phyloP scores from a whole-genome alignment of 1,140 invertebrate species.

The Elymnias hypermnestra region DNA sequence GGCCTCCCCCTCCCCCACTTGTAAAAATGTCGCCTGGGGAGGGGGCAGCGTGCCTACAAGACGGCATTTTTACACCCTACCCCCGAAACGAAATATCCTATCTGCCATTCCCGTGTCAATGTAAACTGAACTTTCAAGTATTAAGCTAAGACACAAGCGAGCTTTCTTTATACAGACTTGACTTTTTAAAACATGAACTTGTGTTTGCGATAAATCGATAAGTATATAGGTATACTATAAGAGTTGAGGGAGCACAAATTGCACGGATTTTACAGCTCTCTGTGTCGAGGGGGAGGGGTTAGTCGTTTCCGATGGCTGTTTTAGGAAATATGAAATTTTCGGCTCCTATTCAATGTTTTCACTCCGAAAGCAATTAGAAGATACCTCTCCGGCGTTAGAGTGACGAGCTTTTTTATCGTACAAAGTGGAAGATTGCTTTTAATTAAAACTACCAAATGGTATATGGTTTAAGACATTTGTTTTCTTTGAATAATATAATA shows the following conservation, averaged over 20 bases:
- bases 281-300: constrained; percentile 48
- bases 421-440: neutral
- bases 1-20: constrained; percentile 47
- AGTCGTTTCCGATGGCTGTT: constrained; percentile 55
- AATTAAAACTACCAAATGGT: too few relatives aligned
- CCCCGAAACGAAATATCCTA: constrained; percentile 45
- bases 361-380: constrained; percentile 14
- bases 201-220: constrained; percentile 71
- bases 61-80: constrained; percentile 66
- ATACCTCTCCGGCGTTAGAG: neutral
- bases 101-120: constrained; percentile 26
- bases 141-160: too few relatives aligned
- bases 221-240: constrained; percentile 59
- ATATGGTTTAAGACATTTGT: too few relatives aligned
- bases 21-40: constrained; percentile 62
- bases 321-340: constrained; percentile 59
- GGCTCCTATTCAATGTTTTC: constrained; percentile 20
- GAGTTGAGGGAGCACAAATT: constrained; percentile 64
- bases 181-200: constrained; percentile 59
- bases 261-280: constrained; percentile 68
- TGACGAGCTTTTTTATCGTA: neutral
- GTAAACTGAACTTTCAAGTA: constrained; percentile 34
- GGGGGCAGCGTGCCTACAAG: constrained; percentile 65
- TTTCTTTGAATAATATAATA: too few relatives aligned
- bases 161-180: too few relatives aligned